Base-by-base conservation (phyloP, 2,113 vertebrate genomes). In the Pelecanus crispus region DNA sequence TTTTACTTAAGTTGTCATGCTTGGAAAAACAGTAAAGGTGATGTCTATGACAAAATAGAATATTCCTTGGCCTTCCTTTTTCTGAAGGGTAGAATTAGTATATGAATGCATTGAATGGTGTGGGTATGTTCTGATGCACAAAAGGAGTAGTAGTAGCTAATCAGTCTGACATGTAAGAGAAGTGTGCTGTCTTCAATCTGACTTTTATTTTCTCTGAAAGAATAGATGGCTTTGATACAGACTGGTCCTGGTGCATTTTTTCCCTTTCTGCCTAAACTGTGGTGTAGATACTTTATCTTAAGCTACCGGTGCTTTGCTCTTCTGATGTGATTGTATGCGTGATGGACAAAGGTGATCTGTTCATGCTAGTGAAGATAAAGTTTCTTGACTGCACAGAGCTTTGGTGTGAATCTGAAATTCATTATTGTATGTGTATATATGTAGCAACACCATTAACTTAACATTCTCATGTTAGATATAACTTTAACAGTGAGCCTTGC, bases 11-110 rank as follows among this genome's bases (percentile, higher is more conserved):
- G 73, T 94, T 98, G 96, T 98, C 95, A 96, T 97, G 97, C 94
- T 97, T 98, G 95, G 96, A 98, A 97, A 96, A 98, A 90, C 92
- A 98, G 98, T 98, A 98, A 98, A 98, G 96, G 95, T 97, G 97
- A 97, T 95, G 92, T 98, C 94, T 97, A 90, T 97, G 96, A 97
- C 93, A 94, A 97, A 97, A 86, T 93, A 95, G 92, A 96, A 95
- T 97, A 97, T 87, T 92, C 72, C 71, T 94, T 97, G 97, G 96
- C 95, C 93, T 98, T 95, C 96, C 97, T 98, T 97, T 96, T 97
- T 90, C 86, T 53, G 95, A 96, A 95, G 95, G 95, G 91, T 95
- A 96, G 59, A 87, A 50, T 36, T 85, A 93, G 45, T 63, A 84
- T 82, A 92, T 68, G 73, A 86, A 73, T 93, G 88, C 94, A 82